Percentiles rank a stretch among this genome's conserved stretches.
These are phyloP conservation scores for Drosophila watanabei DNA, from an alignment of 1,140 invertebrate species.

Conservation along the genomic window DNA sequence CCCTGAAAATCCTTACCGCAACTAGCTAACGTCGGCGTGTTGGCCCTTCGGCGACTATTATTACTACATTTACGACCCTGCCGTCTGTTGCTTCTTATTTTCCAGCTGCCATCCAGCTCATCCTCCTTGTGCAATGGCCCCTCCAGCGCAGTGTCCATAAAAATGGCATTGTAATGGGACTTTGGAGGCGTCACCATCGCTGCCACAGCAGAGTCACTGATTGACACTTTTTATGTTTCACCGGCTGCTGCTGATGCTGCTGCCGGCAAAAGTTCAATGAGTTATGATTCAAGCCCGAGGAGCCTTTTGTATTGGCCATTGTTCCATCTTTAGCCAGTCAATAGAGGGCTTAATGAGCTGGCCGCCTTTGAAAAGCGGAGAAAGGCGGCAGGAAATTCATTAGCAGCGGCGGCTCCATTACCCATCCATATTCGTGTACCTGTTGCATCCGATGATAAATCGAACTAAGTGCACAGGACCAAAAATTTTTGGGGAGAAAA, in stretches of 20 bases:
- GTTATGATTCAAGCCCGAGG: conserved; percentile 64
- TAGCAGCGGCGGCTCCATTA: conserved; percentile 45
- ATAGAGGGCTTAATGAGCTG: conserved; percentile 68
- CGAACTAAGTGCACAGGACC: conserved; percentile 14
- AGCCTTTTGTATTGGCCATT: conserved; percentile 53
- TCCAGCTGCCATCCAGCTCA: no score
- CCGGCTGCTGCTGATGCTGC: conserved; percentile 19
- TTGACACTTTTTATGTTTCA: conserved; percentile 74
- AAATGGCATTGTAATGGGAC: conserved; percentile 62
- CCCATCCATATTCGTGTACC: conserved; percentile 32
- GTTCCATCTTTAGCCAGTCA: conserved; percentile 56
- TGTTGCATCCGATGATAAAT: conserved; percentile 71
- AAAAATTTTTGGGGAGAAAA: background rate
- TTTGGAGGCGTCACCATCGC: conserved; percentile 45
- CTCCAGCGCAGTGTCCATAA: conserved; percentile 38
- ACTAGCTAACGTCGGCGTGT: no score
- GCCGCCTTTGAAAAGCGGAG: conserved; percentile 49
- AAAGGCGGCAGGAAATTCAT: conserved; percentile 61
- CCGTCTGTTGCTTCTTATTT: conserved; percentile 41
- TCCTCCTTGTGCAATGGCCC: conserved; percentile 11
- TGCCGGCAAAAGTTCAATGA: conserved; percentile 74
- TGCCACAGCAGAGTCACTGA: conserved; percentile 59
- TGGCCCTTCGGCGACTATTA: conserved; percentile 69
- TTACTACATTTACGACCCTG: conserved; percentile 73
- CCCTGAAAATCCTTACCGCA: no score